Base-by-base conservation (phyloP, 1,140 invertebrate genomes). In the Drosophila nigromelanica region DNA sequence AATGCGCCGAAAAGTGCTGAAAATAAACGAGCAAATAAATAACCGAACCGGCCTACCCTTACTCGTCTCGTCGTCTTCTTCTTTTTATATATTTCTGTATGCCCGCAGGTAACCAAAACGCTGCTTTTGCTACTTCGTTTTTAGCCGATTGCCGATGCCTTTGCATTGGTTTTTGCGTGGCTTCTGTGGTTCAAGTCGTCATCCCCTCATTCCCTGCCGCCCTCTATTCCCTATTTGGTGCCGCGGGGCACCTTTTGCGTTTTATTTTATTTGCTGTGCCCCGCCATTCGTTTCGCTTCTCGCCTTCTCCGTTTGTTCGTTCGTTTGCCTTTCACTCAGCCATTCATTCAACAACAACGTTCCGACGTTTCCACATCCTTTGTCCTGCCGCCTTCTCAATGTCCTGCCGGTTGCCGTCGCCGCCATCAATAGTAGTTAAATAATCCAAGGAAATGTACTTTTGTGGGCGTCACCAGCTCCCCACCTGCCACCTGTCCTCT, bases 401-500 rank as follows among this genome's bases (percentile, higher is more conserved):
- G 60, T 50, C 60, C 37, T 63, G 47, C 12, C 33, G 15, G 27
- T 24, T 15, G 43, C 45, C 59, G 18, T 27, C 55, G 27, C 27
- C 51, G 40, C 62, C 62, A 64, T 54, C 76, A 79, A 79, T 74
- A 73, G 76, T 78, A 79, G 76, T 79, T 79, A 79, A 79, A 79
- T 79, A 79, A 79, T 80, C 77, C 77, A 79, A 79, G 79, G 71
- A 82, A 82, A 82, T 81, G 74, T 77, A 81, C 75, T 82, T 82
- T 78, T 82, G 79, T 82, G 79, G 75, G 74, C 78, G 79, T 78
- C 40, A 30, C 27, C 30, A 27, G 8, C 7, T 5, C 7, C 39
- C 35, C 21, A 51, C 24, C 33, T 24, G 12, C 43, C 51, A 21
- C 50, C 51, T 40, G 18, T 43, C 37, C 68, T 39, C 48, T 68